Percentiles rank a stretch among this genome's conserved stretches.
Evolutionary conservation across 2,797 vertebrate species (phyloP).

Genomic region (Iguana delicatissima): DNA sequence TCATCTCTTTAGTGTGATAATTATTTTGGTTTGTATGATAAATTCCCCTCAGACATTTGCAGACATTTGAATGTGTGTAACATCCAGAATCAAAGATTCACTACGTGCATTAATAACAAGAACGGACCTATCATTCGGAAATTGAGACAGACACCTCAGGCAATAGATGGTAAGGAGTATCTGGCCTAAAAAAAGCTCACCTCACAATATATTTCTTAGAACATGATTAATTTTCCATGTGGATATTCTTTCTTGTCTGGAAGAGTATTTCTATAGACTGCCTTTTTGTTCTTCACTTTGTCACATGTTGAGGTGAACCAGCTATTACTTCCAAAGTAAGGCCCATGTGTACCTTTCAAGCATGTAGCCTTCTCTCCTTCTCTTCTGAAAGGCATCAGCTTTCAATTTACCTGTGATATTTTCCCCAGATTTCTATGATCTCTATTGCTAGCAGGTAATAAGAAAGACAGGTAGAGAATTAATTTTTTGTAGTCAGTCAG

Average conservation of each 20-base stretch:
- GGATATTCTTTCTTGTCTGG: not conserved
- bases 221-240: not conserved
- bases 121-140: too few relatives aligned
- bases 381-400: not conserved
- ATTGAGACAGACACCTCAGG: too few relatives aligned
- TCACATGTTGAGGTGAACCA: not conserved
- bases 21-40: not conserved
- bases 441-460: not conserved
- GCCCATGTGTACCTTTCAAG: not conserved
- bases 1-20: not conserved
- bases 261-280: not conserved
- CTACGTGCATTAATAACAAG: not conserved
- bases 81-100: not conserved
- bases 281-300: not conserved
- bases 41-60: not conserved
- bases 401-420: not conserved
- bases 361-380: not conserved
- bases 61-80: not conserved
- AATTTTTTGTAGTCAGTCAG: not conserved
- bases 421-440: not conserved
- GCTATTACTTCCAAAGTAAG: not conserved
- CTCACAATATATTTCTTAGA: not conserved
- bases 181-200: not conserved
- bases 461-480: not conserved
- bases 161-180: not conserved